Base-by-base conservation (phyloP, 2,797 vertebrate species). In the Enteromius fasciolatus region DNA sequence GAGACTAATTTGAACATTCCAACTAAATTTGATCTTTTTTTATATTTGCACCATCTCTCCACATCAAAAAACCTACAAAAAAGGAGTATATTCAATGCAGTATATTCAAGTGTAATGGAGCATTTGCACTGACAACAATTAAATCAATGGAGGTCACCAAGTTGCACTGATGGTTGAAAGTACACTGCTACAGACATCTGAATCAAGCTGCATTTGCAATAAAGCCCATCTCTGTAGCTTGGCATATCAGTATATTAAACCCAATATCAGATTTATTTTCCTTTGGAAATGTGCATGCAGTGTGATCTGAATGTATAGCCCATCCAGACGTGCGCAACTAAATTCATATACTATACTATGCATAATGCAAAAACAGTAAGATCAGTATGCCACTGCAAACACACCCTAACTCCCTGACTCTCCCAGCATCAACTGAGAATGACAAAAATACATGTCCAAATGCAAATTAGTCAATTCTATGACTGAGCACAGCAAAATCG, bases 21-120 rank as follows among this genome's bases (percentile, higher is more conserved):
- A 54, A 20, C 18, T 3, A 52, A 52, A 52, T 3, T 20, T 20
- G 0, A 52, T 52, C 5, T 52, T 33, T 33, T 33, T 33, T 5
- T 5, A 33, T 33, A 33, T 33, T 33, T 33, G 15, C 25, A 81
- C 80, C 84, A 85, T 82, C 83, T 85, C 50, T 77, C 76, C 28
- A 81, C 76, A 86, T 86, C 74, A 87, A 80, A 86, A 81, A 86
- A 77, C 72, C 57, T 69, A 78, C 64, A 72, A 36, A 83, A 69
- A 80, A 83, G 4, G 69, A 10, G 9, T 31, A 31, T 31, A 31
- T 31, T 31, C 28, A 80, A 69, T 63, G 44, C 28, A 52, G 59
- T 36, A 66, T 57, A 82, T 82, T 70, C 63, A 48, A 85, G 8
- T 70, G 23, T 25, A 28, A 10, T 46, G 68, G 20, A 18, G 14